These are phyloP conservation scores for Brachyalestes nurse DNA, from an alignment of 2,797 vertebrate genomes.

Conservation along the genomic window DNA sequence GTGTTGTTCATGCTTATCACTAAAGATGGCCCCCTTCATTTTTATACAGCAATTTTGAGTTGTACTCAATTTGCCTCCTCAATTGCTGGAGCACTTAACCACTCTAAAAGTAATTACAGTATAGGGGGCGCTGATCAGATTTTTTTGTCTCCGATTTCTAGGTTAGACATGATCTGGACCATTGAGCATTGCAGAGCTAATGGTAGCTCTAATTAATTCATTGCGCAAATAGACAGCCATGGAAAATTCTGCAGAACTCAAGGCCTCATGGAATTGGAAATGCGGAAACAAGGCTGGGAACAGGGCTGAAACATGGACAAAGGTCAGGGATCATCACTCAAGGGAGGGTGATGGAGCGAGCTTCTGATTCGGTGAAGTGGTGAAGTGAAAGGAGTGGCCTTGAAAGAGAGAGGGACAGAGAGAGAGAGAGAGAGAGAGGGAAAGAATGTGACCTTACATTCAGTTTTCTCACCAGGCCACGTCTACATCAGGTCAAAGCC, in stretches of 20 bases:
- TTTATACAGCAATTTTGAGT: slow-evolving; percentile 13
- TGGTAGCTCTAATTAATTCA: slow-evolving; percentile 52
- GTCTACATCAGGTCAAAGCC: slow-evolving; percentile 37
- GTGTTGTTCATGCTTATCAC: slow-evolving; percentile 1
- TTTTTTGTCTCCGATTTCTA: slow-evolving; percentile 47
- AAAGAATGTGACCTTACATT: background rate
- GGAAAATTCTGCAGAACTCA: slow-evolving; percentile 31
- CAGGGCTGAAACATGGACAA: slow-evolving; percentile 22
- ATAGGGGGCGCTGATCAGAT: slow-evolving; percentile 50
- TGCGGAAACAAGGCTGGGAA: background rate
- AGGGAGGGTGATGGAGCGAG: background rate
- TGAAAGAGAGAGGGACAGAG: background rate
- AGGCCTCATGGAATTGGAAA: slow-evolving; percentile 24
- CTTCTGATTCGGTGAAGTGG: background rate
- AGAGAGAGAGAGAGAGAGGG: background rate
- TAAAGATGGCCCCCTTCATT: slow-evolving; percentile 15
- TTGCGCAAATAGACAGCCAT: slow-evolving; percentile 31
- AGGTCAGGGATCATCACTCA: slow-evolving; percentile 20
- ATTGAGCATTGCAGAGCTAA: slow-evolving; percentile 51
- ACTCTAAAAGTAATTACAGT: slow-evolving; percentile 45
- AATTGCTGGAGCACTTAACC: slow-evolving; percentile 16
- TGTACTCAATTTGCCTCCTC: slow-evolving; percentile 32
- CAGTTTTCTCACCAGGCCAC: background rate
- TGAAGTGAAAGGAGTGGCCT: background rate
- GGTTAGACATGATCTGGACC: slow-evolving; percentile 48